Conservation (phyloP, 2,888 invertebrate genomes). For the Pandemis corylana region DNA sequence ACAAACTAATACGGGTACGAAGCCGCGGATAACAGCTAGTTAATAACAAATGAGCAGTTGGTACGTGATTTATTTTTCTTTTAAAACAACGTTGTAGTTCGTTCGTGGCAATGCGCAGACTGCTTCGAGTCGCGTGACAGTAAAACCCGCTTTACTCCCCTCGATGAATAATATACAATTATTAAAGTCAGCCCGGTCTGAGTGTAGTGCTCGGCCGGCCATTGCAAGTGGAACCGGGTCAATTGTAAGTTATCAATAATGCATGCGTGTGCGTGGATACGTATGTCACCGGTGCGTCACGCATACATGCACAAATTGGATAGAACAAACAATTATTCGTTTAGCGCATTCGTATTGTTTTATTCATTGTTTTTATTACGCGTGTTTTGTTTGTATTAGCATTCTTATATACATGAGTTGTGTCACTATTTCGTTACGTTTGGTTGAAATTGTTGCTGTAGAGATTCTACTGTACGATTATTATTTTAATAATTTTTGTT, state of each 20-base stretch:
- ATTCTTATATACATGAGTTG: constrained; percentile 8
- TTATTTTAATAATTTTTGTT: too few species aligned
- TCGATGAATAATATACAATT: background rate
- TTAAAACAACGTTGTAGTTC: too few species aligned
- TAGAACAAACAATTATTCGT: constrained; percentile 5
- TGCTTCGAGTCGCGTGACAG: background rate
- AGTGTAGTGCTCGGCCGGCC: background rate
- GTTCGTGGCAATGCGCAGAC: background rate
- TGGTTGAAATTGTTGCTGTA: background rate
- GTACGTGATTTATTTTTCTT: too few species aligned
- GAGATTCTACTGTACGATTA: background rate
- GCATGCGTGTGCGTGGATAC: constrained; percentile 11
- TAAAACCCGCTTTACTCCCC: background rate
- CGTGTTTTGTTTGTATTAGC: constrained; percentile 12
- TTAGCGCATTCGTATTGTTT: constrained; percentile 17
- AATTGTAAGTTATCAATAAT: constrained; percentile 31
- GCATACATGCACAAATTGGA: constrained; percentile 12
- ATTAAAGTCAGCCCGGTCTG: background rate
- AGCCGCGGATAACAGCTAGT: too few species aligned
- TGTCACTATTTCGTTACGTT: background rate
- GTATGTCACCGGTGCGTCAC: background rate
- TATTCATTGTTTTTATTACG: constrained; percentile 17
- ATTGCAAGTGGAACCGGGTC: constrained; percentile 27
- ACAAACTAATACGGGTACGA: too few species aligned
- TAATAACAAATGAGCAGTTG: too few species aligned